Base-by-base conservation (phyloP, 2,888 invertebrate genomes). In the Tortrix viridana region DNA sequence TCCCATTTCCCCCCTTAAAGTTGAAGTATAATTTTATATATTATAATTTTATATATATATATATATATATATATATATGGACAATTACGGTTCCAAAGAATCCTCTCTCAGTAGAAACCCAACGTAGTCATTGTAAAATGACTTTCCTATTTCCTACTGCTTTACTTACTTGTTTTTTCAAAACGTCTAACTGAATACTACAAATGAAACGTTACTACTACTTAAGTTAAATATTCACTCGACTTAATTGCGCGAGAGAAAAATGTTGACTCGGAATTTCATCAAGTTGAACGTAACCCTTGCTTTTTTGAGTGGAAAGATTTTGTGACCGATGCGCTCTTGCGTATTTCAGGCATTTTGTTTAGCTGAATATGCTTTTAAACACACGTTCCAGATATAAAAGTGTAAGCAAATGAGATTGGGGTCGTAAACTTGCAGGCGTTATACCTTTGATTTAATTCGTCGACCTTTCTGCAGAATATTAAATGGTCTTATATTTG, bases 261-360 rank as follows among this genome's bases (percentile, higher is more conserved):
- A 57, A 57, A 57, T 48, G 48, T 48, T 48, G 47, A 48, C 18
- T 22, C 14, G 37, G 46, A 56, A 57, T 48, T 57, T 57, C 41
- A 48, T 57, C 41, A 48, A 57, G 22, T 46, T 47, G 20, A 47
- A 20, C 26, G 19, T 12, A 37, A 37, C 48, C 38, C 48, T 48
- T 48, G 22, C 38, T 56, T 56, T 32, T 56, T 37, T 44, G 46
- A 56, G 46, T 47, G 55, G 19, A 56, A 56, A 47, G 46, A 47
- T 57, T 48, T 48, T 19, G 37, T 38, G 14, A 41, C 32, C 55
- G 46, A 37, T 56, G 55, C 46, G 37, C 37, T 47, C 55, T 46
- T n/a, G 32, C 9, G 19, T 56, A 18, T 47, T 14, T 0, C 20
- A 6, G 20, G 20, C 9, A 41, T 22, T 41, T 19, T 9, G 22